phyloP scores from a whole-genome alignment of 2,888 invertebrate species.

The Synanthedon vespiformis region DNA sequence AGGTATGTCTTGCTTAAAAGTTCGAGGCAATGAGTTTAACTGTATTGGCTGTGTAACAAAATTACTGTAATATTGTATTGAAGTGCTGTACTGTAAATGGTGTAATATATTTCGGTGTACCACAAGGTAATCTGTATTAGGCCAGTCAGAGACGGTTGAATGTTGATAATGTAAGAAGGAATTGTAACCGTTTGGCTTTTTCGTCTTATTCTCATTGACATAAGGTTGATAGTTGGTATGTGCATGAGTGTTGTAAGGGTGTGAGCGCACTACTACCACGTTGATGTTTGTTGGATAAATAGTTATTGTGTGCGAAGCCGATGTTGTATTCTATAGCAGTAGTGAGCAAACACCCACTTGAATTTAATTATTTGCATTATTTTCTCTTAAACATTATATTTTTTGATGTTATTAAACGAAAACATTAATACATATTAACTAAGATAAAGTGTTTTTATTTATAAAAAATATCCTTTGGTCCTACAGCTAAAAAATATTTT shows the following conservation, averaged over 20 bases:
- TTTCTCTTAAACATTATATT: conserved; percentile 42
- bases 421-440: conserved; percentile 54
- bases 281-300: conserved; percentile 22
- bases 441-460: conserved; percentile 39
- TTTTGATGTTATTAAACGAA: conserved; percentile 65
- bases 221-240: conserved; percentile 9
- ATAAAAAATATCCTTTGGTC: background rate
- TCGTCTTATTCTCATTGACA: background rate
- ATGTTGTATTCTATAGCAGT: conserved; percentile 41
- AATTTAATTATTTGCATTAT: conserved; percentile 53
- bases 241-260: background rate
- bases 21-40: conserved; percentile 52
- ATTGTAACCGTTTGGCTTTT: background rate
- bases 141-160: conserved; percentile 4
- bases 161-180: conserved; percentile 1
- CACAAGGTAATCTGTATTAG: background rate
- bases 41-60: conserved; percentile 60
- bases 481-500: too few species aligned
- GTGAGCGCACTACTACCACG: conserved; percentile 30
- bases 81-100: conserved; percentile 38
- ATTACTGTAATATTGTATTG: conserved; percentile 36
- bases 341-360: conserved; percentile 31
- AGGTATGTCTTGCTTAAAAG: conserved; percentile 26
- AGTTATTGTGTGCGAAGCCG: conserved; percentile 43
- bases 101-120: conserved; percentile 6